phyloP scores from a whole-genome alignment of 2,797 vertebrate species.

The Falco naumanni region DNA sequence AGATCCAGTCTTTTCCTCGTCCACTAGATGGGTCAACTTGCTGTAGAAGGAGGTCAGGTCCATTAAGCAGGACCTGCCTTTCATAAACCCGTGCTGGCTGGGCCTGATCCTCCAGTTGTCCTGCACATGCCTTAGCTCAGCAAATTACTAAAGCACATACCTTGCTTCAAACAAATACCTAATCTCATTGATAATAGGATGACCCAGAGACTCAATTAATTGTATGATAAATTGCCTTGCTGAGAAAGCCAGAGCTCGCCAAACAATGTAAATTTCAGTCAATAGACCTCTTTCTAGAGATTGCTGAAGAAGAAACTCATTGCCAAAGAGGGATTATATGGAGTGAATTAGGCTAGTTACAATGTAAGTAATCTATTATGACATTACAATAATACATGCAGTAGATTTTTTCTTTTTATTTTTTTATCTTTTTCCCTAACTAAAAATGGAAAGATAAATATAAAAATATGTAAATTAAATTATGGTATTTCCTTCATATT shows the following conservation, averaged over 20 bases:
- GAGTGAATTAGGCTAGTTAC: not conserved
- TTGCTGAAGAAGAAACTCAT: not conserved
- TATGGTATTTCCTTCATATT: accelerated
- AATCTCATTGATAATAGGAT: not conserved
- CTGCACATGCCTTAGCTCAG: not conserved
- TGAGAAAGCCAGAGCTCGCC: not conserved
- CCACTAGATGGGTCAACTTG: no score
- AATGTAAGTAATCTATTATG: not conserved
- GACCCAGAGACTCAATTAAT: not conserved
- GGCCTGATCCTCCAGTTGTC: no score
- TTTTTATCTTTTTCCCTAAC: not conserved
- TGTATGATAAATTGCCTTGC: not conserved
- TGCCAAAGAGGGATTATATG: not conserved
- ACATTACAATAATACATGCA: accelerated
- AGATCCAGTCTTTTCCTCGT: no score
- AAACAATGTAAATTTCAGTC: not conserved
- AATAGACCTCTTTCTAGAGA: not conserved
- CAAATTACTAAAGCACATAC: not conserved
- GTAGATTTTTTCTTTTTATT: not conserved
- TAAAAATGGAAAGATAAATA: not conserved
- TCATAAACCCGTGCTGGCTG: no score
- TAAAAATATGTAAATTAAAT: not conserved
- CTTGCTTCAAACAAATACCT: not conserved
- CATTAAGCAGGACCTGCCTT: no score
- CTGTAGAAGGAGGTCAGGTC: no score